Percentiles rank a stretch among this genome's conserved stretches.
These are phyloP conservation scores for Caenorhabditis sp. DNA, from an alignment of 2,888 invertebrate genomes.

Conservation along the genomic window DNA sequence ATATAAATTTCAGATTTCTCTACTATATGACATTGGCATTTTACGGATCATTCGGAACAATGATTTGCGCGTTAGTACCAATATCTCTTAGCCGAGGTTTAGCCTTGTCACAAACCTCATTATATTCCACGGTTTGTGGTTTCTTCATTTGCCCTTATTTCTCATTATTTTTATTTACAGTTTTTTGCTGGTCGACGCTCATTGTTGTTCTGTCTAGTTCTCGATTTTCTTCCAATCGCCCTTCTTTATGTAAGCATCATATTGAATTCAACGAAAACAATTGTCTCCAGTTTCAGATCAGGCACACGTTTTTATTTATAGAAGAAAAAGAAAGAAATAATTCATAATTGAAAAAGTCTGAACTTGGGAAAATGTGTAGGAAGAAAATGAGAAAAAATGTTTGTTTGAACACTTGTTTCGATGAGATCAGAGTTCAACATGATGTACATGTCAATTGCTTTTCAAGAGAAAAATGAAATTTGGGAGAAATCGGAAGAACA, in stretches of 20 bases:
- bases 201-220: slow-evolving; percentile 52
- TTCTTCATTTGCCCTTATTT: background rate
- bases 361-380: background rate
- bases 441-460: background rate
- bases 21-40: slow-evolving; percentile 59
- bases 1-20: slow-evolving; percentile 17
- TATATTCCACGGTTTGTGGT: slow-evolving; percentile 43
- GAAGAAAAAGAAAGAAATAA: background rate
- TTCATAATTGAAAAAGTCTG: background rate
- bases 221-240: slow-evolving; percentile 54
- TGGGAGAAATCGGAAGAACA: no score
- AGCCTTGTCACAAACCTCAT: slow-evolving; percentile 48
- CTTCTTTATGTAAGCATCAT: slow-evolving; percentile 47
- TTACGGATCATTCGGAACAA: slow-evolving; percentile 65
- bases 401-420: background rate
- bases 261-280: slow-evolving; percentile 3
- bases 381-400: background rate
- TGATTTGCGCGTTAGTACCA: slow-evolving; percentile 63
- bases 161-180: slow-evolving; percentile 38
- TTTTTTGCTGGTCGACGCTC: slow-evolving; percentile 50
- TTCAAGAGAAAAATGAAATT: background rate
- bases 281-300: slow-evolving; percentile 1
- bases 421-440: background rate
- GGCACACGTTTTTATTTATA: background rate
- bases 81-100: slow-evolving; percentile 58